Conservation (phyloP, 2,888 invertebrate species). For the Drosophila suboccidentalis region DNA sequence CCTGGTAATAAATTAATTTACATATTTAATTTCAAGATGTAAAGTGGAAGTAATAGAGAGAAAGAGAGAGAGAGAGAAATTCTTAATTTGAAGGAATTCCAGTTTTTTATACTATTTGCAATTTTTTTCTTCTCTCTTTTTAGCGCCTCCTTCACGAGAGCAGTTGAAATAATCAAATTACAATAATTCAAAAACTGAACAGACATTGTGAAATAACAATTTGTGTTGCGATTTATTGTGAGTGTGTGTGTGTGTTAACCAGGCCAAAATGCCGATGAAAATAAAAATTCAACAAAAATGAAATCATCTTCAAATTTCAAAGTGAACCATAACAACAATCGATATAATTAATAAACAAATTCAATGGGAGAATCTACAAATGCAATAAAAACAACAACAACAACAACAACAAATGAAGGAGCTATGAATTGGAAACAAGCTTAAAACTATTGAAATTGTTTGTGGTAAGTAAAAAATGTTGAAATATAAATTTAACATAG, state of each 20-base stretch:
- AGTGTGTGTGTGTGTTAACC: constrained; percentile 30
- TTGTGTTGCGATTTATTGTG: background rate
- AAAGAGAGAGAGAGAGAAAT: too few relatives aligned
- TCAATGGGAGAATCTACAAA: constrained; percentile 17
- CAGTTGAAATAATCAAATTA: background rate
- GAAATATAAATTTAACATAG: background rate
- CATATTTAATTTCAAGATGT: too few relatives aligned
- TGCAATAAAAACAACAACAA: constrained; percentile 7
- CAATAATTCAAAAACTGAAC: constrained; percentile 8
- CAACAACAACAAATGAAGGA: constrained; percentile 19
- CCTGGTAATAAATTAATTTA: background rate
- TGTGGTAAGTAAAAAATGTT: constrained; percentile 43
- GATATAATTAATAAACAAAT: constrained; percentile 51
- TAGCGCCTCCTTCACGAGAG: background rate
- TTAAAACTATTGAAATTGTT: constrained; percentile 28
- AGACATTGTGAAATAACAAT: constrained; percentile 5
- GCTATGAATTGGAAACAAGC: constrained; percentile 39
- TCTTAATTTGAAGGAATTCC: background rate
- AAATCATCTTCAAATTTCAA: constrained; percentile 59
- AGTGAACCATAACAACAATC: constrained; percentile 32
- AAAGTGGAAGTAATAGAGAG: background rate
- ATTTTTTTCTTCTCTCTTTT: constrained; percentile 5
- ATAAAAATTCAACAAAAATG: constrained; percentile 40
- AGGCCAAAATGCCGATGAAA: constrained; percentile 38
- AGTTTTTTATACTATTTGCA: background rate